A percentile compares a stretch with the other conserved stretches of the same genome.
These are phyloP conservation scores for Lepidurus couesii DNA, from an alignment of 1,140 invertebrate genomes.

Conservation along the genomic window DNA sequence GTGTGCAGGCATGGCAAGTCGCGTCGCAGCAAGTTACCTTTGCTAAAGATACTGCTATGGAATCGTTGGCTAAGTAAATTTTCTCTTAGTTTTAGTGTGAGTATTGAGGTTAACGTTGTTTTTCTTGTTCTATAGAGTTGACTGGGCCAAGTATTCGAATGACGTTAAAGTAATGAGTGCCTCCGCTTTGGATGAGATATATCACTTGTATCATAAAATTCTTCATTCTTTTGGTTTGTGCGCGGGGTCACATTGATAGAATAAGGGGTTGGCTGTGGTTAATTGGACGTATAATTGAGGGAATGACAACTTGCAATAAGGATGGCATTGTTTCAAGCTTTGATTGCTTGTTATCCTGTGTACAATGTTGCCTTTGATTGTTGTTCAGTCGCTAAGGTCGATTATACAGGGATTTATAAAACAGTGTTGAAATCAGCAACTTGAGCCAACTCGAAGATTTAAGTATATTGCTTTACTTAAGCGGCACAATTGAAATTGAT, in stretches of 20 bases:
- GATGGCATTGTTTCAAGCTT: not conserved
- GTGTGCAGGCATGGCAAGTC: constrained; percentile 4
- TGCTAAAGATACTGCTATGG: not conserved
- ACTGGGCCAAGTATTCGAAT: not conserved
- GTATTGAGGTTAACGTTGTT: not conserved
- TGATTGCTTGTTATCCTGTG: not conserved
- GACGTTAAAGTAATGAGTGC: constrained; percentile 2
- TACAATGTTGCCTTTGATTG: not conserved
- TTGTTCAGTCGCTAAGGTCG: not conserved
- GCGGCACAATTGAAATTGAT: too few species aligned
- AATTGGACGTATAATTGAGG: not conserved
- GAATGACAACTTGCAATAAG: not conserved
- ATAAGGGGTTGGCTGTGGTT: not conserved
- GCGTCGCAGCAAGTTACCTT: not conserved
- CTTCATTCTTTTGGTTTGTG: not conserved
- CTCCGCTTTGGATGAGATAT: not conserved
- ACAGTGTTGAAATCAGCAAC: not conserved
- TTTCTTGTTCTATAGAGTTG: not conserved
- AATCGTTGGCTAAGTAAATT: constrained; percentile 7
- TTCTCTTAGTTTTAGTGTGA: not conserved
- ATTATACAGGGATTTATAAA: not conserved
- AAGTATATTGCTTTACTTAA: too few species aligned
- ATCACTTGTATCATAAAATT: constrained; percentile 16
- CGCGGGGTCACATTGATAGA: not conserved
- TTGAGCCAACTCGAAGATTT: too few species aligned